Conservation (phyloP, 2,113 vertebrate genomes). For the Neolamprologus falcicula region DNA sequence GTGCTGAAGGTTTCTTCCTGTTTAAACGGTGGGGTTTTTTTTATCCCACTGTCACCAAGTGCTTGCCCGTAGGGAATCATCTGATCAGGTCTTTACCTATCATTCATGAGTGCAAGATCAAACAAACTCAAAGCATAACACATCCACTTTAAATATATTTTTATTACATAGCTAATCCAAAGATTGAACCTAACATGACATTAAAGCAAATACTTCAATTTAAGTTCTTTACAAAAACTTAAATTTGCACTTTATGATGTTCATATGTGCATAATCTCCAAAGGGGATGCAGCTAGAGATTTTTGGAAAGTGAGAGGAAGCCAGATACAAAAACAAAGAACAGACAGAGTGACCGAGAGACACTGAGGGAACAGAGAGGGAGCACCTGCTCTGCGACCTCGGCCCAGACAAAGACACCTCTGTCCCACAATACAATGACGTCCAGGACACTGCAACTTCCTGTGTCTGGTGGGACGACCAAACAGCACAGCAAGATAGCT, state of each 20-base stretch:
- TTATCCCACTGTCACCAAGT: not conserved
- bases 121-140: not conserved
- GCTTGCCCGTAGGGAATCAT: not conserved
- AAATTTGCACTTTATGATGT: not conserved
- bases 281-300: not conserved
- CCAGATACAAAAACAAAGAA: not conserved
- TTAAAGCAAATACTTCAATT: not conserved
- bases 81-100: not conserved
- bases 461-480: slow-evolving; percentile 53
- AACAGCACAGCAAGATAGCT: slow-evolving; percentile 25
- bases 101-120: not conserved
- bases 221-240: not conserved
- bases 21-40: rapidly evolving
- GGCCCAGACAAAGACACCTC: slow-evolving; percentile 69
- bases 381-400: slow-evolving; percentile 68
- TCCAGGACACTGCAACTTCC: slow-evolving; percentile 55
- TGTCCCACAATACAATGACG: slow-evolving; percentile 63
- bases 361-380: slow-evolving; percentile 24
- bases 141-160: not conserved
- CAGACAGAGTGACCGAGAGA: slow-evolving; percentile 7
- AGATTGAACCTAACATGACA: not conserved
- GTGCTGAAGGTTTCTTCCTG: not conserved
- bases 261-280: not conserved
- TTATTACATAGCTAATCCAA: not conserved
- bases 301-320: not conserved